Evolutionary conservation across 2,797 vertebrate species (phyloP).

Genomic region (Cyclura pinguis): DNA sequence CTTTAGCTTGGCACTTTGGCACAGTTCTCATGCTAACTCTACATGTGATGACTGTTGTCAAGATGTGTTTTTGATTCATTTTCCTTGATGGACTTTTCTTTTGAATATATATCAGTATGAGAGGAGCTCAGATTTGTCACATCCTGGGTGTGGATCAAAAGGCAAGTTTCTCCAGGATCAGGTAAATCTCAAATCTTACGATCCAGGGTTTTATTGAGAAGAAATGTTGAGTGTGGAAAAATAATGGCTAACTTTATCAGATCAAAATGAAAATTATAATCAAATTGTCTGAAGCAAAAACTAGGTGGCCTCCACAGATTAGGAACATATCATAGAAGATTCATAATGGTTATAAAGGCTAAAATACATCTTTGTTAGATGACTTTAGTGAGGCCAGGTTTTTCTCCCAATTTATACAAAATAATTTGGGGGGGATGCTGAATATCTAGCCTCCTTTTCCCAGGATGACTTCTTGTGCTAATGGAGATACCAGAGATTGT

Average conservation of each 20-base stretch:
- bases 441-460: background rate
- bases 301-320: background rate
- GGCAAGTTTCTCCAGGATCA: background rate
- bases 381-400: background rate
- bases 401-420: background rate
- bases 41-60: background rate
- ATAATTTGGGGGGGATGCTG: background rate
- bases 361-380: background rate
- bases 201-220: background rate
- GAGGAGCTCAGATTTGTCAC: background rate
- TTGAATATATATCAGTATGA: background rate
- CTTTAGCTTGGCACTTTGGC: background rate
- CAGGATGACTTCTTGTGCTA: background rate
- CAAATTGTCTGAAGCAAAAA: background rate
- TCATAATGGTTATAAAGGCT: background rate
- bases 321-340: background rate
- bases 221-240: background rate
- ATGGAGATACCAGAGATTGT: accelerated
- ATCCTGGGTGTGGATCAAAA: background rate
- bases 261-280: background rate
- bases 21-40: background rate
- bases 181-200: slow-evolving; percentile 2
- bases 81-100: background rate
- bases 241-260: background rate
- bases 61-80: background rate